A percentile compares a stretch with the other conserved stretches of the same genome.
phyloP scores from a whole-genome alignment of 2,113 vertebrate species.

The Albula glossodonta region DNA sequence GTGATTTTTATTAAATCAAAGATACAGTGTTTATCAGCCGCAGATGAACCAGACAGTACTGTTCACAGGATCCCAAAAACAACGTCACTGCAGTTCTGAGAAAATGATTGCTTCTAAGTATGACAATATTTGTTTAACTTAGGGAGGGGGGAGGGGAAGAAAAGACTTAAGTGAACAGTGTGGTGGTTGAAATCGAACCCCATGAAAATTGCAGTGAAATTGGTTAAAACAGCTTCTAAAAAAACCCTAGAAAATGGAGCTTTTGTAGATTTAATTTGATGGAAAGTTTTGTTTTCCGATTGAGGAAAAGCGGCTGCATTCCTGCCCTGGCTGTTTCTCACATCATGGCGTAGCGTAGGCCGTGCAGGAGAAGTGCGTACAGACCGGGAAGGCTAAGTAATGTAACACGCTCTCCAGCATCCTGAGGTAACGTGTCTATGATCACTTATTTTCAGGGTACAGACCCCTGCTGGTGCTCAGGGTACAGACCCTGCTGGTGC shows the following conservation, averaged over 20 bases:
- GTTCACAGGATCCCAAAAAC: not conserved
- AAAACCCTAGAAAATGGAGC: constrained; percentile 4
- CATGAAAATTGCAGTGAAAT: constrained; percentile 22
- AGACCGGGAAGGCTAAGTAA: constrained; percentile 24
- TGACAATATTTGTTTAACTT: constrained; percentile 55
- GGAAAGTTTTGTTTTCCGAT: constrained; percentile 29
- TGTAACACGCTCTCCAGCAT: constrained; percentile 18
- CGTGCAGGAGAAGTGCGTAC: constrained; percentile 23
- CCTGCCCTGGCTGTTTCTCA: constrained; percentile 17
- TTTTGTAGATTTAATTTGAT: constrained; percentile 30
- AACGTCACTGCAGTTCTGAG: constrained; percentile 9
- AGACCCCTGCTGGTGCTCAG: not conserved
- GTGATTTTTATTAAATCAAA: not conserved
- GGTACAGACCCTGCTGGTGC: too few relatives aligned
- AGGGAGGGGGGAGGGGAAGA: constrained; percentile 23
- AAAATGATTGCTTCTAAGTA: constrained; percentile 39
- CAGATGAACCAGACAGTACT: not conserved
- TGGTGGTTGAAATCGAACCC: constrained; percentile 41
- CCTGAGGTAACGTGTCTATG: not conserved
- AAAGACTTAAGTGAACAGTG: constrained; percentile 12
- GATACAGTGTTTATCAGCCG: not conserved
- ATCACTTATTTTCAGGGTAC: constrained; percentile 15
- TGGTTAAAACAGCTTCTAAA: not conserved
- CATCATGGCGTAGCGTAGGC: constrained; percentile 22
- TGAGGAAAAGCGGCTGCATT: constrained; percentile 26